Base-by-base conservation (phyloP, 2,888 invertebrate genomes). In the Stenodera caucasica region DNA sequence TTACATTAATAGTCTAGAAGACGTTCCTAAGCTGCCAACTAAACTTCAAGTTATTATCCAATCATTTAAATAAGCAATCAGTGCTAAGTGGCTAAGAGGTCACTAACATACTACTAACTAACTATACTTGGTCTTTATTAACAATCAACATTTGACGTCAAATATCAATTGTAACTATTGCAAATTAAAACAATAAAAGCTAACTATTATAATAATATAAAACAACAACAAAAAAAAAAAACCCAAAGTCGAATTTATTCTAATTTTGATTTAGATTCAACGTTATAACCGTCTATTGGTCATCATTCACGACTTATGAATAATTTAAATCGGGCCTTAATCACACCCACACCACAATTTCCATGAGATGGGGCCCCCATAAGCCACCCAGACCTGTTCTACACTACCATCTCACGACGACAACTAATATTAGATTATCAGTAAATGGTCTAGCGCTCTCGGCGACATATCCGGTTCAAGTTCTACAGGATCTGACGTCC, bases 11-110 rank as follows among this genome's bases (percentile, higher is more conserved):
- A 55, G 60, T 18, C 52, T 49, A 57, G 59, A 57, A 64, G 61
- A 51, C 58, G 59, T 61, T 55, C 61, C 61, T 63, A 60, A 50
- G 57, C 57, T 57, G 57, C 53, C 53, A 57, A 57, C 49, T 49
- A 55, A 56, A 58, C 50, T 55, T 62, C 45, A 58, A 66, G 57
- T 70, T 65, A 70, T 70, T 70, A 69, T 67, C 68, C 65, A 71
- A 70, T 70, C 64, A 69, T 69, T 70, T 67, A 68, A 71, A 71
- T 69, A 67, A 72, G 66, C 69, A 72, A 72, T 72, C 71, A 72
- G 70, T 68, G 69, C 68, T 68, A 64, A 66, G 67, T 70, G 65
- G 66, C 63, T 67, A 65, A 70, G 70, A 72, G 71, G 72, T 72
- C 72, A 70, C 70, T 71, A 71, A 70, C 70, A 70, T 63, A 61